These are phyloP conservation scores for Pyrrhura leucotis DNA, from an alignment of 2,797 vertebrate species.

Conservation along the genomic window DNA sequence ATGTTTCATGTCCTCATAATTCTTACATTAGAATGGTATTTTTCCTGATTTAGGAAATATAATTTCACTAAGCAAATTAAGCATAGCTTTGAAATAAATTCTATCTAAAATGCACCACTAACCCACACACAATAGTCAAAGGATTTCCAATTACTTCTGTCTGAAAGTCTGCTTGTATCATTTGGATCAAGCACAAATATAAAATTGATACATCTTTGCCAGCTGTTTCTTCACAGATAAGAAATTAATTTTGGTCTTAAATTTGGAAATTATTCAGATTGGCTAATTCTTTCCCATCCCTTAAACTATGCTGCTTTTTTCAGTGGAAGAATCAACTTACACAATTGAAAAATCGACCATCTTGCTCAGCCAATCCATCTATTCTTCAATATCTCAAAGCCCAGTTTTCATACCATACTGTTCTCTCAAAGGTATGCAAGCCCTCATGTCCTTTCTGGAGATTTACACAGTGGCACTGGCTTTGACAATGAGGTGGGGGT, in stretches of 20 bases:
- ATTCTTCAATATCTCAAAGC: not conserved
- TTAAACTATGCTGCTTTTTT: not conserved
- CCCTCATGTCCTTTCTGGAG: not conserved
- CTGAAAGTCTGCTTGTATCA: not conserved
- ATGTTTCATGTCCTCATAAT: not conserved
- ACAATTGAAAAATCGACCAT: not conserved
- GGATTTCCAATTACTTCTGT: not conserved
- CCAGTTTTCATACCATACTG: not conserved
- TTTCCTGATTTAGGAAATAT: not conserved
- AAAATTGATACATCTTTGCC: not conserved
- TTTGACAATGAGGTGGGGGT: not conserved
- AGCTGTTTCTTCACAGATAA: not conserved
- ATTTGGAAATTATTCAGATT: not conserved
- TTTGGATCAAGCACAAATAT: not conserved
- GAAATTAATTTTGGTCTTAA: not conserved
- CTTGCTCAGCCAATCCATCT: not conserved
- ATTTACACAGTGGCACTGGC: not conserved
- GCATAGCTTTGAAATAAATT: not conserved
- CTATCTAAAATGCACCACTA: not conserved
- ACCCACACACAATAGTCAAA: not conserved
- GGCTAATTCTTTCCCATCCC: not conserved
- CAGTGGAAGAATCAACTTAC: not conserved
- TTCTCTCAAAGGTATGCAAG: not conserved
- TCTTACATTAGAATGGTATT: conserved; percentile 7
- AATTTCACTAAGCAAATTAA: not conserved